Base-by-base conservation (phyloP, 2,797 vertebrate species). In the Picus viridis region DNA sequence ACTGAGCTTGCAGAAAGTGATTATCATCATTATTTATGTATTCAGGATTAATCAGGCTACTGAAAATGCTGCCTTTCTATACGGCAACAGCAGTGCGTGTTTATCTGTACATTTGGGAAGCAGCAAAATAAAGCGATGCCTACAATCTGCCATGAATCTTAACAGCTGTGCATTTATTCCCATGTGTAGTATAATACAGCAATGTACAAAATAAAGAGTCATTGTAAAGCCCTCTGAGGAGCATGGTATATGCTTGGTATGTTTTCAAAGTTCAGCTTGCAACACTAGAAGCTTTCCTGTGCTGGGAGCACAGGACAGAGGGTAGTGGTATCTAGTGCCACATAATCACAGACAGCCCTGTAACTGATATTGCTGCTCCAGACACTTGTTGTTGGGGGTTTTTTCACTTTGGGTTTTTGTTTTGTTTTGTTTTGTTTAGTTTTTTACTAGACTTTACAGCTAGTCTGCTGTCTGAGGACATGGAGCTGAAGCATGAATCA, bases 31-130 rank as follows among this genome's bases (percentile, higher is more conserved):
- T 86, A 83, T 70, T 95, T 88, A 72, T 51, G 49, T 24, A 51
- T 90, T 69, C 69, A 87, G 81, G 26, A 91, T 88, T 92, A 93
- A 72, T 79, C 80, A 71, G 47, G 62, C 39, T 62, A 36, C n/a
- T 56, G 83, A 34, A 74, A 88, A 84, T 18, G 51, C 4, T 49
- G 58, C 36, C 58, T 43, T 57, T 70, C 47, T 57, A 1, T 0
- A 2, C n/a, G 12, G 61, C 1, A 7, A 17, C 51, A 91, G 70
- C 19, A 49, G 9, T 23, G 32, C 1, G 0, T 17, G 59, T 20
- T 16, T 54, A 3, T 63, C 16, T 83, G 78, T 65, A 34, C 23
- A 0, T 41, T 63, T 58, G 58, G 68, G 34, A n/a, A 69, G 5
- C 29, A 22, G 82, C 54, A n/a, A 10, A 57, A 32, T 6, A 30